Evolutionary conservation across 2,888 invertebrate genomes (phyloP), one percentile per base, ranked within the genome.

Genomic region (Ophion costatus): DNA sequence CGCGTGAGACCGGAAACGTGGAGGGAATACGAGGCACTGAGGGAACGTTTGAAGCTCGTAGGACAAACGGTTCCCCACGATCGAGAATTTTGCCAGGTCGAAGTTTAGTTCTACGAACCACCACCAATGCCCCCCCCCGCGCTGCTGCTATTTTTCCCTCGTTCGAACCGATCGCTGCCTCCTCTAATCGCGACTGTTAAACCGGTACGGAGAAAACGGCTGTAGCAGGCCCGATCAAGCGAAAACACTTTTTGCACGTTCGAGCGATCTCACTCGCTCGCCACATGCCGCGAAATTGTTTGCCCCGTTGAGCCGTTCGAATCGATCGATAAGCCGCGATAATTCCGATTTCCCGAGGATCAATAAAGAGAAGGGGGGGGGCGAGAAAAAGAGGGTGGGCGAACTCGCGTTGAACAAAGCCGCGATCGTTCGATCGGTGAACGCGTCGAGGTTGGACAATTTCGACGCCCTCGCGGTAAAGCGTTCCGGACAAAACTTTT

Each of bases 271-370:
- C 45, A 45, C 11, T 20, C 69, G n/a, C 22, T 42, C 45, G 22
- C 0, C n/a, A 9, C 24, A n/a, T 45, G 24, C 24, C 22, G n/a
- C 24, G 20, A 29, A 17, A 4, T 22, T 59, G 73, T 33, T 71
- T 71, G 57, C 67, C 17, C 20, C 29, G 38, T 51, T 24, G 11
- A 24, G 20, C 66, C 17, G 67, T 59, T 75, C 38, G 10, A 57
- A 80, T 73, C 63, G 64, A 80, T 59, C 80, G 76, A 67, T 66
- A 42, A 63, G 29, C 29, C 20, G 42, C 71, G 3, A 42, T n/a
- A 69, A 76, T 81, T 77, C 78, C 69, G 64, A 82, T 75, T 66
- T 38, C 63, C 81, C 75, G 74, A 84, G 66, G 84, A 82, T 82
- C 84, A 45, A 84, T 84, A n/a, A 76, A 20, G 33, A 67, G 70